Evolutionary conservation across 2,888 invertebrate species (phyloP).

Genomic region (Caenorhabditis macrosperma): DNA sequence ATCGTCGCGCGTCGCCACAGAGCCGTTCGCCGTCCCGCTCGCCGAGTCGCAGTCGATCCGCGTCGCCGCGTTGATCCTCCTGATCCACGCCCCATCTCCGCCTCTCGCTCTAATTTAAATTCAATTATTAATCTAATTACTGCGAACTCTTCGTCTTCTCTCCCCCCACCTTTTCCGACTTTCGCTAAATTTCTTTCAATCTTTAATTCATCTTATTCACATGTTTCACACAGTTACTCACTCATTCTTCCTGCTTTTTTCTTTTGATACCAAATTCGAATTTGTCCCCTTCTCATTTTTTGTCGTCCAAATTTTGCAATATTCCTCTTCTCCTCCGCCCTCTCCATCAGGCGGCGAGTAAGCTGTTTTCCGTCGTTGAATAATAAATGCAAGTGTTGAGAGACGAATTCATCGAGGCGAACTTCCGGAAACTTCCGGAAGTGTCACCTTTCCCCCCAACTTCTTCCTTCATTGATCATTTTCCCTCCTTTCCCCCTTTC

Average conservation of each 20-base stretch:
- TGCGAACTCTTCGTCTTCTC: no score
- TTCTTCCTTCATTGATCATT: neutral
- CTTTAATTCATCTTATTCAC: neutral
- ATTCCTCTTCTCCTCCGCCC: no score
- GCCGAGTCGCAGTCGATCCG: conserved; percentile 27
- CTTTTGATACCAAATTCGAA: neutral
- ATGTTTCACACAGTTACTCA: conserved; percentile 26
- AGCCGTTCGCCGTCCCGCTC: conserved; percentile 38
- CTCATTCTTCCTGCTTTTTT: neutral
- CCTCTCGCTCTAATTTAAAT: neutral
- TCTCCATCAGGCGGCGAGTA: no score
- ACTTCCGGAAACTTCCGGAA: no score
- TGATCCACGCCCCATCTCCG: neutral
- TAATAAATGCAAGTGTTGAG: no score
- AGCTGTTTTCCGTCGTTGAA: no score
- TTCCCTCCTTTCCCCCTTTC: no score
- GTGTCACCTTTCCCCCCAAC: no score
- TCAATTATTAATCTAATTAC: neutral
- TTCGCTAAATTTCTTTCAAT: neutral
- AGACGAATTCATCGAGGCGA: no score
- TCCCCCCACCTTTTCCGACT: no score
- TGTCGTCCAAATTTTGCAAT: neutral
- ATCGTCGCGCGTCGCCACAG: conserved; percentile 9
- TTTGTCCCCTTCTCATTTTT: neutral
- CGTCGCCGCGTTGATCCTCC: conserved; percentile 2